Evolutionary conservation across 64 coral and sea anemone species (phyloP).

Genomic region (Astreopora myriophthalma): DNA sequence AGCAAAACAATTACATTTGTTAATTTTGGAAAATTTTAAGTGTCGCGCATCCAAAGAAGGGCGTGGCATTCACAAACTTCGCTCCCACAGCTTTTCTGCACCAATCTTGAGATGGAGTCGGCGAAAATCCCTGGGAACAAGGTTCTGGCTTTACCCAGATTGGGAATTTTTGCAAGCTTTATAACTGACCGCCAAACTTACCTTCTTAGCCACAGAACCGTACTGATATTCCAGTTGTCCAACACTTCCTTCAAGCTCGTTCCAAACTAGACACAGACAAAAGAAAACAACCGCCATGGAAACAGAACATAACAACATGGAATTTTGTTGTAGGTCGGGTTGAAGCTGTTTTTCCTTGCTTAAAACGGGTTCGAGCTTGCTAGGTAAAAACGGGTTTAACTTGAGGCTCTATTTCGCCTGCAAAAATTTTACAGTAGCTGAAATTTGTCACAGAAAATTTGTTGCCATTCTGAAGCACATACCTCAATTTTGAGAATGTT

Average conservation of each 20-base stretch:
- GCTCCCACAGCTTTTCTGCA: background rate
- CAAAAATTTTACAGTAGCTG: too few species aligned
- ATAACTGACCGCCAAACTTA: background rate
- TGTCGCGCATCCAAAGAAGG: background rate
- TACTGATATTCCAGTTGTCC: slow-evolving; percentile 93
- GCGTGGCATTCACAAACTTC: background rate
- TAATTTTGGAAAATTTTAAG: background rate
- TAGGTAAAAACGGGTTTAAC: too few species aligned
- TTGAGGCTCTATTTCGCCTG: too few species aligned
- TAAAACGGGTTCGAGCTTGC: too few species aligned
- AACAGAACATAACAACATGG: too few species aligned
- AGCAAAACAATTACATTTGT: background rate
- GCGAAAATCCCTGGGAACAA: background rate
- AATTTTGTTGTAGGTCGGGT: too few species aligned
- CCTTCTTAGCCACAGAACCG: slow-evolving; percentile 81
- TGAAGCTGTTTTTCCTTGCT: too few species aligned
- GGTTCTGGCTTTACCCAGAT: too few species aligned
- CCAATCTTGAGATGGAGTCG: too few species aligned
- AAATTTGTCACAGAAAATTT: background rate
- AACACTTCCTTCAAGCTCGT: slow-evolving; percentile 80
- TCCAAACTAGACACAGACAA: slow-evolving; percentile 41
- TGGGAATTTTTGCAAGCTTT: background rate
- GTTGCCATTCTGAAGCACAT: background rate
- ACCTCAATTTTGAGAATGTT: slow-evolving; percentile 47
- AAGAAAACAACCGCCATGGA: background rate